Base-by-base conservation (phyloP, 2,113 vertebrate species). In the Sylvietta virens region DNA sequence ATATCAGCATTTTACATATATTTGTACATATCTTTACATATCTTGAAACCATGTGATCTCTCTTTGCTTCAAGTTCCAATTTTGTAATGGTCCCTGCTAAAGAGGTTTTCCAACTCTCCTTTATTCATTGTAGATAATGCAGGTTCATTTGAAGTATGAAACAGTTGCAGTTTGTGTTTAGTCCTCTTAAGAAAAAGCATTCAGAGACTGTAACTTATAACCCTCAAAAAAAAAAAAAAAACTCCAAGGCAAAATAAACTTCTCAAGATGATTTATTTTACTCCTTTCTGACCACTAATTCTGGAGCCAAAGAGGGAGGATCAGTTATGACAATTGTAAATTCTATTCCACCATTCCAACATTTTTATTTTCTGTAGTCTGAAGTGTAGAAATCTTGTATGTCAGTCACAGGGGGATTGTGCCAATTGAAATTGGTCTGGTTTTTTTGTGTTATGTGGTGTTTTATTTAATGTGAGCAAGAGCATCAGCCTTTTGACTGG, bases 191-290 rank as follows among this genome's bases (percentile, higher is more conserved):
- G 33, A 60, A 86, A 58, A 86, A 56, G 2, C 9, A 56, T 66
- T 61, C 26, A 9, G 20, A 9, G 11, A 9, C 53, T 86, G 27
- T 69, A 19, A 67, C 33, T 28, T 72, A 44, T 21, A 64, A 58
- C 7, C 1, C 7, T 67, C 26, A 5, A 54, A 72, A 65, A 51
- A 45, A 1, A 0, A 5, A 54, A 72, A 65, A 51, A 45, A 1
- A 0, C 12, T 10, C 9, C 54, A 57, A 42, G 11, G 4, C 39
- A 58, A 92, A 53, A 62, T 56, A 35, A 71, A 35, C 7, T 76
- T 85, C 44, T 37, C 9, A 60, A 45, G 8, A 24, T 66, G 20
- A 1, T 47, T 86, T 81, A 2, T 61, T 53, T 42, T 81, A 0
- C 6, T 60, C 2, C 15, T 51, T 82, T 70, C 30, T 72, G 51